Percentiles rank a stretch among this genome's conserved stretches.
Conservation (phyloP, 2,113 vertebrate species). For the Elgaria multicarinata region DNA sequence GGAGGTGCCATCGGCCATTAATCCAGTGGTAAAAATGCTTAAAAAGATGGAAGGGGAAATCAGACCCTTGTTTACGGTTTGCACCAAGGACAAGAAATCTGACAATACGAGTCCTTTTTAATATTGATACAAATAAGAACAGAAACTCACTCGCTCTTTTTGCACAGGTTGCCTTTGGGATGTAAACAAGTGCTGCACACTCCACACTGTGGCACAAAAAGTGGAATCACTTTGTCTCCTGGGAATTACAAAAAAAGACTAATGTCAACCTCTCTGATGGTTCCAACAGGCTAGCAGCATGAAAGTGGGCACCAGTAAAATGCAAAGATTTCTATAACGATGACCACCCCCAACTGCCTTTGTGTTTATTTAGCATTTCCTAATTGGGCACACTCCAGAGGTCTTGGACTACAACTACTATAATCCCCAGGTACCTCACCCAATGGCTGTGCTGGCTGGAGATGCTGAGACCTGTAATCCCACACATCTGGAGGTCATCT, state of each 20-base stretch:
- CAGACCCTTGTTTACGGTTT: background rate
- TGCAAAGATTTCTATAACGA: background rate
- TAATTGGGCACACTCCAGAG: too few relatives aligned
- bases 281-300: background rate
- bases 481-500: too few relatives aligned
- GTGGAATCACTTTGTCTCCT: slow-evolving; percentile 89
- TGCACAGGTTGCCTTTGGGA: slow-evolving; percentile 82
- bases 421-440: too few relatives aligned
- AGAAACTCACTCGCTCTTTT: slow-evolving; percentile 75
- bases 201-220: slow-evolving; percentile 81
- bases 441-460: too few relatives aligned
- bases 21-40: background rate
- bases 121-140: background rate
- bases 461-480: too few relatives aligned
- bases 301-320: background rate
- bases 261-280: background rate
- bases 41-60: background rate
- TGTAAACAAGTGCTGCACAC: slow-evolving; percentile 82
- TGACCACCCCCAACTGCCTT: background rate
- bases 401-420: too few relatives aligned
- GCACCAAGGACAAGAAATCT: background rate
- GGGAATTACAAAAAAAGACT: slow-evolving; percentile 11
- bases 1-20: slow-evolving; percentile 72
- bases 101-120: background rate
- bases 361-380: background rate